These are phyloP conservation scores for Chrysoperla carnea DNA, from an alignment of 1,140 invertebrate species.

Conservation along the genomic window DNA sequence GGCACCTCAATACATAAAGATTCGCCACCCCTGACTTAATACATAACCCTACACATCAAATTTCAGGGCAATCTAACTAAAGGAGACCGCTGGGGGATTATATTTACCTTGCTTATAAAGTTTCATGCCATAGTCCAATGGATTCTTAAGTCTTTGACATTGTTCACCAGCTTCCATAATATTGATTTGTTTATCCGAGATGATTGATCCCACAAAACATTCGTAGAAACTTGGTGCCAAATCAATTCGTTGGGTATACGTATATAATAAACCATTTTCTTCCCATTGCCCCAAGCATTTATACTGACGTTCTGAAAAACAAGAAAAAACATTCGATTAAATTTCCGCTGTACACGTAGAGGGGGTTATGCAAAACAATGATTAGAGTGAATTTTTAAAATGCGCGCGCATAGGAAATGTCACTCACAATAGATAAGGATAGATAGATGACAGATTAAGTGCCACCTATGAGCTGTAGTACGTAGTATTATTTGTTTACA, in stretches of 20 bases:
- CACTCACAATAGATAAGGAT: too few species aligned
- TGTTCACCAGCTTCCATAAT: constrained; percentile 52
- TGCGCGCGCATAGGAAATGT: too few species aligned
- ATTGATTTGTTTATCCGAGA: constrained; percentile 34
- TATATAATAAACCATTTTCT: constrained; percentile 45
- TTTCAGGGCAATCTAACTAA: too few species aligned
- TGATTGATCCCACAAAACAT: constrained; percentile 52
- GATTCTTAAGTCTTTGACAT: constrained; percentile 43
- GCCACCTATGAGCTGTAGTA: too few species aligned
- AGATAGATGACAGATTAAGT: too few species aligned
- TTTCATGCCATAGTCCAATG: constrained; percentile 42
- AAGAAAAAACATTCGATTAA: constrained; percentile 1
- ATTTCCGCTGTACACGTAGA: background rate
- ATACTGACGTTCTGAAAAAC: constrained; percentile 42
- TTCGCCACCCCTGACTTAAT: too few species aligned
- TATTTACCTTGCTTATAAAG: constrained; percentile 33
- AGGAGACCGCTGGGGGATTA: too few species aligned
- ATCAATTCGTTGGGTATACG: constrained; percentile 49
- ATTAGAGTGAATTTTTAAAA: too few species aligned
- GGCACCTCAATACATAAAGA: too few species aligned
- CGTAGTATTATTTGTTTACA: too few species aligned
- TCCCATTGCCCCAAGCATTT: constrained; percentile 52
- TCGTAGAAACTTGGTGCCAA: constrained; percentile 38
- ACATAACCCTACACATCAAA: too few species aligned
- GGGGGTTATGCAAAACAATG: constrained; percentile 1